Percentiles rank a stretch among this genome's conserved stretches.
Evolutionary conservation across 2,888 invertebrate genomes (phyloP).

Genomic region (Sesia bembeciformis): DNA sequence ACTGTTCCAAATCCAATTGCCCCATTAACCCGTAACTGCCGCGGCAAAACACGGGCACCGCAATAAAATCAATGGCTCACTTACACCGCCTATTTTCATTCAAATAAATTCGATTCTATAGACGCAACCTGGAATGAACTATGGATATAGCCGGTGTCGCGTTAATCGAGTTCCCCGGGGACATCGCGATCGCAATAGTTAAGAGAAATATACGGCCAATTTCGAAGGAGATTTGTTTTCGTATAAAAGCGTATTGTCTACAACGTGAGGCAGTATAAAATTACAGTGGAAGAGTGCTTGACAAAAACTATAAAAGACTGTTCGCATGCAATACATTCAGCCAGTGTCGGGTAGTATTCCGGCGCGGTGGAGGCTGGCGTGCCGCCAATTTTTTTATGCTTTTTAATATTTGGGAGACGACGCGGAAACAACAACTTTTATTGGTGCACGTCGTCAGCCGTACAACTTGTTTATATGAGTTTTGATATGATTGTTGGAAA

Average conservation of each 20-base stretch:
- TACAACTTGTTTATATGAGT: background rate
- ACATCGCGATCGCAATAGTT: conserved; percentile 16
- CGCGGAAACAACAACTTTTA: conserved; percentile 35
- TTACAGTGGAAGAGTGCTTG: conserved; percentile 31
- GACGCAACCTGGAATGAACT: conserved; percentile 4
- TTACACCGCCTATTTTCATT: conserved; percentile 37
- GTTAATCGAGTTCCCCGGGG: conserved; percentile 22
- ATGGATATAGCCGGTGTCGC: conserved; percentile 20
- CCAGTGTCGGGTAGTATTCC: conserved; percentile 25
- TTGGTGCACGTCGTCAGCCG: conserved; percentile 25
- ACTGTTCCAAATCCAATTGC: conserved; percentile 40
- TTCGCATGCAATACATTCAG: conserved; percentile 43
- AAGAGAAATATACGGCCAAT: conserved; percentile 30
- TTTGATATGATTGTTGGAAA: background rate
- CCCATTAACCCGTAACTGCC: conserved; percentile 42
- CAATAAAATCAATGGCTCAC: conserved; percentile 51
- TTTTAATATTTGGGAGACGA: conserved; percentile 29
- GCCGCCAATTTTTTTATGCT: conserved; percentile 45
- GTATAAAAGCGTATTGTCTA: conserved; percentile 36
- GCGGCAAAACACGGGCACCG: conserved; percentile 35
- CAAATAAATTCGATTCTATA: conserved; percentile 27
- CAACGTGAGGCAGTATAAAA: conserved; percentile 33
- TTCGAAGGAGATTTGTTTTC: conserved; percentile 33
- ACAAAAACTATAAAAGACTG: conserved; percentile 44
- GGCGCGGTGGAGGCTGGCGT: conserved; percentile 31